A percentile compares a stretch with the other conserved stretches of the same genome.
phyloP scores from a whole-genome alignment of 2,888 invertebrate species.

The Myopa testacea region DNA sequence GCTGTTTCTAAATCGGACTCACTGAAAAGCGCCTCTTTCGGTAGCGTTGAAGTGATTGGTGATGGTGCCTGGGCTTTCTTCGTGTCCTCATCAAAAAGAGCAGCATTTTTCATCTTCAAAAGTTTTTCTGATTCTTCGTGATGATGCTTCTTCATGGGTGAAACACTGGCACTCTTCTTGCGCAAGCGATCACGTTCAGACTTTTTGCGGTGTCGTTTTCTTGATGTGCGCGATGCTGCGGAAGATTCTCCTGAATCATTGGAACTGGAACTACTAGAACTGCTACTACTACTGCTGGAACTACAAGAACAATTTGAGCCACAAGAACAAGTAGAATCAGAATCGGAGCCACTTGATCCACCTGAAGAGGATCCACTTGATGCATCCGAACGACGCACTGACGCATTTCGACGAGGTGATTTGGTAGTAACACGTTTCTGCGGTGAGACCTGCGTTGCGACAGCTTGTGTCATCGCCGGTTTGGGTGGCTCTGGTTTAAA shows the following conservation, averaged over 20 bases:
- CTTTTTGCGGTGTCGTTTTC: conserved; percentile 65
- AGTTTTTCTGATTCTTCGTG: conserved; percentile 46
- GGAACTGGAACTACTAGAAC: conserved; percentile 74
- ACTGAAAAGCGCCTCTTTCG: conserved; percentile 73
- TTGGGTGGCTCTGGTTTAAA: conserved; percentile 53
- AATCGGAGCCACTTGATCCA: conserved; percentile 78
- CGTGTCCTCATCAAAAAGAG: conserved; percentile 69
- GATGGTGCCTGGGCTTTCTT: conserved; percentile 49
- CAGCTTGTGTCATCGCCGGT: conserved; percentile 56
- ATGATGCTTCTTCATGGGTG: conserved; percentile 49
- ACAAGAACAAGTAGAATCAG: conserved; percentile 83
- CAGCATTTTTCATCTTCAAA: conserved; percentile 32
- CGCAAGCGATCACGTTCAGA: conserved; percentile 69
- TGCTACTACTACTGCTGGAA: conserved; percentile 74
- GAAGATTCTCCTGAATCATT: conserved; percentile 70
- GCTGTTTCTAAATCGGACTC: conserved; percentile 89
- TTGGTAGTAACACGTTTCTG: conserved; percentile 49
- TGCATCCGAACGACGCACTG: conserved; percentile 69
- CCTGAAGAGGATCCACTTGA: conserved; percentile 74
- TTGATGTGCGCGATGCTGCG: conserved; percentile 57
- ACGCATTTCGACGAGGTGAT: conserved; percentile 47
- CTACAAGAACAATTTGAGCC: conserved; percentile 87
- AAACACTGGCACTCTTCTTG: conserved; percentile 55
- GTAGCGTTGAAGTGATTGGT: conserved; percentile 45
- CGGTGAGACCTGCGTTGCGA: conserved; percentile 53